phyloP scores from a whole-genome alignment of 2,113 vertebrate species.

The Hemibagrus wyckioides region DNA sequence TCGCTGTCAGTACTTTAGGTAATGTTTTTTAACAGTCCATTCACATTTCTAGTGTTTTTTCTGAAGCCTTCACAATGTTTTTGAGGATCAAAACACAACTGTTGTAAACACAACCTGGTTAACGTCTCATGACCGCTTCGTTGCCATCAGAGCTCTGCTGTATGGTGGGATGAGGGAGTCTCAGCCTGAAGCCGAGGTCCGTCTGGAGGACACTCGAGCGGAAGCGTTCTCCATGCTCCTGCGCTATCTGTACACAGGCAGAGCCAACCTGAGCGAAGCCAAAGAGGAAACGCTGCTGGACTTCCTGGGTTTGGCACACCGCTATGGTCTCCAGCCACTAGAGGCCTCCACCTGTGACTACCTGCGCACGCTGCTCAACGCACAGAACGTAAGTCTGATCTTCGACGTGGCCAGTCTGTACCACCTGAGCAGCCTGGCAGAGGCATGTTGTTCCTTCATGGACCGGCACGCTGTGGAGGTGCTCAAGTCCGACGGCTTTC shows the following conservation, averaged over 20 bases:
- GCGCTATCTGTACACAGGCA: slow-evolving; percentile 94
- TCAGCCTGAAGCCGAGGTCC: slow-evolving; percentile 92
- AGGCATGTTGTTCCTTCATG: slow-evolving; percentile 94
- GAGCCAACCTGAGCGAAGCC: slow-evolving; percentile 89
- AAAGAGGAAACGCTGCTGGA: slow-evolving; percentile 94
- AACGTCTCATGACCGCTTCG: neutral
- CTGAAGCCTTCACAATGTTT: neutral
- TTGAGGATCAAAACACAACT: too few relatives aligned
- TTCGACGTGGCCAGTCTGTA: slow-evolving; percentile 97
- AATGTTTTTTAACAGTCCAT: neutral
- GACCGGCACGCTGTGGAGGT: slow-evolving; percentile 93
- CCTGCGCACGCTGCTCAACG: slow-evolving; percentile 93
- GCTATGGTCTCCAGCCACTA: slow-evolving; percentile 93
- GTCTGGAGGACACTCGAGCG: slow-evolving; percentile 88
- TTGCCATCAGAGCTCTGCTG: slow-evolving; percentile 80
- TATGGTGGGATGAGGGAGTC: slow-evolving; percentile 98
- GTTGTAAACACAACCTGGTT: neutral
- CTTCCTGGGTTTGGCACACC: slow-evolving; percentile 93
- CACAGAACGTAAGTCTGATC: slow-evolving; percentile 94
- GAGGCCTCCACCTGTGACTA: slow-evolving; percentile 96
- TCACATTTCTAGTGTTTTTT: neutral
- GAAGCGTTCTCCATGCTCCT: slow-evolving; percentile 96
- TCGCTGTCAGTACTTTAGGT: slow-evolving; percentile 98
- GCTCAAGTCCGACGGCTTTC: slow-evolving; percentile 88
- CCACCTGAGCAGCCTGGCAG: slow-evolving; percentile 83